phyloP scores from a whole-genome alignment of 2,888 invertebrate genomes.

The Callyntrura guangdongensis region DNA sequence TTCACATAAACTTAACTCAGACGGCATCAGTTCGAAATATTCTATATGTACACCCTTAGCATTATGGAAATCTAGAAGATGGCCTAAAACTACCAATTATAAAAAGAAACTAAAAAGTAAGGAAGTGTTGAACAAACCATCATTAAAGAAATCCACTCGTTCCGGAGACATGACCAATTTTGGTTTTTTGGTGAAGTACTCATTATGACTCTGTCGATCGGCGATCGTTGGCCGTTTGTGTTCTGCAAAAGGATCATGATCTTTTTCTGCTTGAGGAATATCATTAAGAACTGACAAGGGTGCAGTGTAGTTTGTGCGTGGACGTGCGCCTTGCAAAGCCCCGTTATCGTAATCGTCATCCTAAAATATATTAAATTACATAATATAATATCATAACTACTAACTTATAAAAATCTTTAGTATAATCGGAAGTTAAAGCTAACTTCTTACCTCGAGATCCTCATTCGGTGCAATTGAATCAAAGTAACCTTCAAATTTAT shows the following conservation, averaged over 20 bases:
- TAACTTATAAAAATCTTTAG: no score
- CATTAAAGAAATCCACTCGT: conserved; percentile 98
- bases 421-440: no score
- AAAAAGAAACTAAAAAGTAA: conserved; percentile 37
- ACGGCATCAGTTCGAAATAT: conserved; percentile 66
- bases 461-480: conserved; percentile 99
- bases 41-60: background rate
- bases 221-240: conserved; percentile 96
- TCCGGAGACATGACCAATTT: conserved; percentile 98
- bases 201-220: conserved; percentile 94
- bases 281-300: conserved; percentile 96
- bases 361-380: conserved; percentile 85
- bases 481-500: conserved; percentile 96
- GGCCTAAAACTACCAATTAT: background rate
- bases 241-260: conserved; percentile 98
- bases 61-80: conserved; percentile 6
- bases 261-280: conserved; percentile 96
- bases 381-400: no score
- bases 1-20: conserved; percentile 72
- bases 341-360: conserved; percentile 90
- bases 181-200: conserved; percentile 92
- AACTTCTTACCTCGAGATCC: conserved; percentile 91
- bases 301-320: conserved; percentile 93
- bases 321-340: conserved; percentile 89
- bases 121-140: conserved; percentile 90